A percentile compares a stretch with the other conserved stretches of the same genome.
Evolutionary conservation across 1,140 invertebrate genomes (phyloP).

Genomic region (Drosophila pseudoobscura): DNA sequence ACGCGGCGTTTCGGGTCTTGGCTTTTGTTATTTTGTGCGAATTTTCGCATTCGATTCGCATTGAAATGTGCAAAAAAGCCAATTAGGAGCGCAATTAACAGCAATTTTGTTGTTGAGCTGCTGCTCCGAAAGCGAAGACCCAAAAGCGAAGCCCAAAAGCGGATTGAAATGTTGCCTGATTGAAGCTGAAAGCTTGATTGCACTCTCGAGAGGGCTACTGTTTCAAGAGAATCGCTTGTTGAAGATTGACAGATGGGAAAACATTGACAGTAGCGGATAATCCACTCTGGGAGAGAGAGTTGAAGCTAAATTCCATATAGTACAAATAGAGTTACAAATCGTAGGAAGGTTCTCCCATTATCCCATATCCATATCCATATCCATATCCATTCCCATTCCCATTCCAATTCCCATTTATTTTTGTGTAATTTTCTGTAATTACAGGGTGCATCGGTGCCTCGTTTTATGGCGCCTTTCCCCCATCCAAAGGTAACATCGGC

Average conservation of each 20-base stretch:
- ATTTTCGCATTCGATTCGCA: constrained; percentile 69
- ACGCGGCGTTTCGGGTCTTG: constrained; percentile 29
- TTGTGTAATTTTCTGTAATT: no score
- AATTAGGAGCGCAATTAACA: constrained; percentile 74
- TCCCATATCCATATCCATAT: no score
- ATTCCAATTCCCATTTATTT: no score
- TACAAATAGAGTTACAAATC: constrained; percentile 10
- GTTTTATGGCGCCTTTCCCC: no score
- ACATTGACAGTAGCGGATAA: no score
- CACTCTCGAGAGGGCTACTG: no score
- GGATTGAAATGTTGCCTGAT: constrained; percentile 11
- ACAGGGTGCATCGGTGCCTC: no score
- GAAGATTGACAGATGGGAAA: no score
- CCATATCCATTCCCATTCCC: no score
- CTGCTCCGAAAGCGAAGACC: constrained; percentile 31
- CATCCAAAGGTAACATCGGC: no score
- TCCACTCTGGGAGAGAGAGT: background rate
- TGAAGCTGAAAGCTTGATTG: constrained; percentile 16
- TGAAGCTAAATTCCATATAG: no score
- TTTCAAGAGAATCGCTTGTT: background rate
- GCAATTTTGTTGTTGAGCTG: constrained; percentile 49
- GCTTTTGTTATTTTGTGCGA: constrained; percentile 74
- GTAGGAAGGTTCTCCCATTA: no score
- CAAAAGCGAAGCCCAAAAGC: constrained; percentile 23
- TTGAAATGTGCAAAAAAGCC: constrained; percentile 72